Conservation (phyloP, 2,888 invertebrate genomes). For the Bibio marci region DNA sequence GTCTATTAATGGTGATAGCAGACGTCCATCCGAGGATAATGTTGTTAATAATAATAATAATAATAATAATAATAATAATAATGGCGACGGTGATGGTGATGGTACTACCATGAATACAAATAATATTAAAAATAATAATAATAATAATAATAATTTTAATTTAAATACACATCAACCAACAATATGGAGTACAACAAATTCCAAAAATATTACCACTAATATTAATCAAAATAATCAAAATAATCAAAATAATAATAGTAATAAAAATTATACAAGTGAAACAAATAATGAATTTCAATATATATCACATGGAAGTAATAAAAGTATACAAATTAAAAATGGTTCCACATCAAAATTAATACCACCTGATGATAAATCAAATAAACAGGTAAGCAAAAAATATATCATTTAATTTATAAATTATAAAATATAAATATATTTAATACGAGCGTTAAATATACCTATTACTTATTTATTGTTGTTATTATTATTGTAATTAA, state of each 20-base stretch:
- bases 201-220: too few relatives aligned
- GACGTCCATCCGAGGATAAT: constrained; percentile 1
- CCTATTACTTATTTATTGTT: too few relatives aligned
- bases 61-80: too few relatives aligned
- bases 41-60: background rate
- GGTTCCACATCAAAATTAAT: constrained; percentile 3
- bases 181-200: constrained; percentile 1
- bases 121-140: background rate
- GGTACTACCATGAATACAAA: background rate
- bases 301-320: background rate
- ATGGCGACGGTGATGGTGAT: too few relatives aligned
- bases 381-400: constrained; percentile 1
- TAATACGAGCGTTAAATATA: too few relatives aligned
- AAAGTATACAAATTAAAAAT: background rate
- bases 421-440: too few relatives aligned
- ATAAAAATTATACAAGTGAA: background rate
- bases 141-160: background rate
- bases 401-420: too few relatives aligned
- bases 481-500: too few relatives aligned
- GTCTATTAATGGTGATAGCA: background rate
- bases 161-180: background rate
- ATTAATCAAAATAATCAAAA: background rate
- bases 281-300: constrained; percentile 2
- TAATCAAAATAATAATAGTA: too few relatives aligned
- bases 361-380: constrained; percentile 1